Base-by-base conservation (phyloP, 1,140 invertebrate genomes). In the Pomacea maculata region DNA sequence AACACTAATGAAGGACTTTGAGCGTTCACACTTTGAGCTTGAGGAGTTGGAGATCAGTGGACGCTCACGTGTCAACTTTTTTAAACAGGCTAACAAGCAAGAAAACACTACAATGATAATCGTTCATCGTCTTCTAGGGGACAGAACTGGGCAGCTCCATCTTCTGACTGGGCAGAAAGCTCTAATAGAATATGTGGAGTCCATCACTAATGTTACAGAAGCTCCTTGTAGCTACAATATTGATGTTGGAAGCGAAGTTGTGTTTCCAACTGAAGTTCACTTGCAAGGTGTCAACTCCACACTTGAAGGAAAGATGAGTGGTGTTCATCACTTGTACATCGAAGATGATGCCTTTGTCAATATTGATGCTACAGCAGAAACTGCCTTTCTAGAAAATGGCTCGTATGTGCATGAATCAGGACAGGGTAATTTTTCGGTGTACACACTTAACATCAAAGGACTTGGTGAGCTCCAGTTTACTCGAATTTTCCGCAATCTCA, bases 261-360 rank as follows among this genome's bases (percentile, higher is more conserved):
- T 88, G 29, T 85, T 88, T 77, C 87, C 87, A n/a, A 87, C 86
- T 34, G 87, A 87, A 68, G 85, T 88, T n/a, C 86, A 87, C 77
- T 77, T 88, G 17, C 87, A 87, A 54, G 87, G 87, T 45, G 83
- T 87, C 15, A 87, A 87, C 74, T 85, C 86, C 21, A 86, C 82
- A 14, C 75, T 87, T 12, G 75, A 80, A 73, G 87, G 87, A 15
- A 75, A 85, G 74, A 82, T 88, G 45, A 87, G 85, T 25, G 86
- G 86, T 17, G 85, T 88, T n/a, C 87, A 88, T 73, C 86, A 88
- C 79, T 71, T 88, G 17, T 88, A 87, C 76, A 77, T 88, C 12
- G 85, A 87, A 82, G 85, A 85, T 75, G 82, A 75, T 8, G 83
- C 83, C 68, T 74, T 81, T 61, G 82, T 88, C 21, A 83, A 63